Percentiles rank a stretch among this genome's conserved stretches.
Evolutionary conservation across 2,888 invertebrate genomes (phyloP).

Genomic region (Marronus borbonicus): DNA sequence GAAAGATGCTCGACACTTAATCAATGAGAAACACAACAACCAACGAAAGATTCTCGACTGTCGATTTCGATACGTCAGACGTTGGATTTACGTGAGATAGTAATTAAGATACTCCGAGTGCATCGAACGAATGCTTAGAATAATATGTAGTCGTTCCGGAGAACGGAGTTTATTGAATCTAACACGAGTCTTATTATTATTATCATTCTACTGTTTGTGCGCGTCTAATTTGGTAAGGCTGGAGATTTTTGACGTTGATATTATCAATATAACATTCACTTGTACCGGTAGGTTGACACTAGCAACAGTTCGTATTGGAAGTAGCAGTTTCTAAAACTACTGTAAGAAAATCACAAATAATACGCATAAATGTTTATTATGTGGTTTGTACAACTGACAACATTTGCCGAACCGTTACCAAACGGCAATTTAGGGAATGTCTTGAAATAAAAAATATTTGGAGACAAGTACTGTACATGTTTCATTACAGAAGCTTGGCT

Average conservation of each 20-base stretch:
- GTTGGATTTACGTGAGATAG: constrained; percentile 40
- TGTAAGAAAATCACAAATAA: too few relatives aligned
- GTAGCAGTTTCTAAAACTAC: too few relatives aligned
- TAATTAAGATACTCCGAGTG: constrained; percentile 36
- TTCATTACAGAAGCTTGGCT: too few relatives aligned
- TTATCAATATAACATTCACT: neutral
- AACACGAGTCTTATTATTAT: constrained; percentile 16
- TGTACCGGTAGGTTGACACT: neutral
- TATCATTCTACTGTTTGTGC: constrained; percentile 10
- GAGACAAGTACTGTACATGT: too few relatives aligned
- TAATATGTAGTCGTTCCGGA: neutral
- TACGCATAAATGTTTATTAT: too few relatives aligned
- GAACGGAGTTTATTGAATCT: constrained; percentile 23
- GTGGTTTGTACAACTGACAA: too few relatives aligned
- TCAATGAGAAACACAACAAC: constrained; percentile 17
- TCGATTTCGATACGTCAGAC: constrained; percentile 35
- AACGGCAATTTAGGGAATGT: too few relatives aligned
- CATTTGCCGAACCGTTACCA: too few relatives aligned
- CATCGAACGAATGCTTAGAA: constrained; percentile 3
- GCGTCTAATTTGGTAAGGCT: neutral
- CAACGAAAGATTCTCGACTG: constrained; percentile 12
- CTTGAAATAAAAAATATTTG: too few relatives aligned
- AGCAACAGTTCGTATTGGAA: too few relatives aligned
- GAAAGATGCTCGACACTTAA: constrained; percentile 9
- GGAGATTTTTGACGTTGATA: neutral